Evolutionary conservation across 2,113 vertebrate genomes (phyloP), one percentile per base, ranked within the genome.

Genomic region (Arothron firmamentum): DNA sequence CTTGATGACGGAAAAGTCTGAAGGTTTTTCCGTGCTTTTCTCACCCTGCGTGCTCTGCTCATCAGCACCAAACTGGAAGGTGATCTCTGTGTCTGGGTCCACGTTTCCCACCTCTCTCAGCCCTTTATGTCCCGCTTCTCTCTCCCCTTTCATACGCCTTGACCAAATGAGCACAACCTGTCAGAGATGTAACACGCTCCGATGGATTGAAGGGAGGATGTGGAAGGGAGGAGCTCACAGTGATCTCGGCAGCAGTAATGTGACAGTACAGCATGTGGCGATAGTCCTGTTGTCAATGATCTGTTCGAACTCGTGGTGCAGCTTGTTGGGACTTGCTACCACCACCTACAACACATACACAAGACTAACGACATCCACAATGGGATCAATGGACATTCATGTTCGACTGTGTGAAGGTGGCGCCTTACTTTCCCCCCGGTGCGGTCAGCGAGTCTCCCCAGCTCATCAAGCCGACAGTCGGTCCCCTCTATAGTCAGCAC

Each of bases 401-500:
- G 34, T 11, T 38, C 11, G 9, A 38, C 34, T 38, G 11, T 10
- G 11, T 12, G 34, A 23, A 19, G 13, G 11, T n/a, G 10, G 13
- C n/a, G 5, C 45, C 79, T 73, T 74, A 92, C 91, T 73, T 78
- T 89, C 18, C 91, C 91, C 55, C 89, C 82, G 0, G 89, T 91
- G 54, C 82, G 82, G 77, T 92, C 91, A 3, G 90, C 85, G 1
- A 92, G 85, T 54, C 77, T 76, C 18, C 91, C 91, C 56, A 92
- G 74, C 65, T 92, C 88, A 25, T 90, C 87, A 83, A 92, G 67
- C 47, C 89, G 54, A 76, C 91, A 92, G 78, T 92, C 88, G 16
- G 91, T 92, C 58, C 89, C 89, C 65, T 91, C 87, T 31, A 92
- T 84, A 19, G 90, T 83, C 82, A 92, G 57, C 70, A 92, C 88